Evolutionary conservation across 2,888 invertebrate genomes (phyloP).

Genomic region (Heliconius ethilla): DNA sequence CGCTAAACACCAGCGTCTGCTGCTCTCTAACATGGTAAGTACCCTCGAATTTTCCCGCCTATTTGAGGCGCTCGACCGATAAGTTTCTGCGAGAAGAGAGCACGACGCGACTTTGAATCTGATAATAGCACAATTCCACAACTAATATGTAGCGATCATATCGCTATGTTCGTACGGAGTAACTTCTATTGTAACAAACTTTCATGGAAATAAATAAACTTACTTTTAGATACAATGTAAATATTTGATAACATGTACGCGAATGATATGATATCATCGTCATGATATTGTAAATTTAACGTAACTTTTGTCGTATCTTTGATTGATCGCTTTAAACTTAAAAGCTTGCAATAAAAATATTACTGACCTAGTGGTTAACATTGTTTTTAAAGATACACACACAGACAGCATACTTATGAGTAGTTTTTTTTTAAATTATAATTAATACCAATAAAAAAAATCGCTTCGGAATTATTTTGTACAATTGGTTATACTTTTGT

Average conservation of each 20-base stretch:
- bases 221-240: constrained; percentile 34
- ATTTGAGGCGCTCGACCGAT: constrained; percentile 52
- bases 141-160: constrained; percentile 63
- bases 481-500: not conserved
- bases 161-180: constrained; percentile 54
- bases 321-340: constrained; percentile 64
- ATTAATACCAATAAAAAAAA: not conserved
- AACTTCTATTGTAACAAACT: constrained; percentile 52
- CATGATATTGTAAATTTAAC: not conserved
- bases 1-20: constrained; percentile 79
- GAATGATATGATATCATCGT: not conserved
- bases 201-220: constrained; percentile 64
- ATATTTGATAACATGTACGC: not conserved
- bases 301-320: constrained; percentile 2
- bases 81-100: constrained; percentile 58
- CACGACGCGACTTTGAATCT: constrained; percentile 58
- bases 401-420: not conserved
- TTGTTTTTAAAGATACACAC: not conserved
- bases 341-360: constrained; percentile 63
- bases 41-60: constrained; percentile 53
- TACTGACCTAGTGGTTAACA: constrained; percentile 65
- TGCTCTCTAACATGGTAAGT: constrained; percentile 82
- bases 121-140: constrained; percentile 65
- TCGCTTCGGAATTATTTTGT: not conserved
- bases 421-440: not conserved